phyloP scores from a whole-genome alignment of 2,113 vertebrate genomes.

The Tapirus terrestris region DNA sequence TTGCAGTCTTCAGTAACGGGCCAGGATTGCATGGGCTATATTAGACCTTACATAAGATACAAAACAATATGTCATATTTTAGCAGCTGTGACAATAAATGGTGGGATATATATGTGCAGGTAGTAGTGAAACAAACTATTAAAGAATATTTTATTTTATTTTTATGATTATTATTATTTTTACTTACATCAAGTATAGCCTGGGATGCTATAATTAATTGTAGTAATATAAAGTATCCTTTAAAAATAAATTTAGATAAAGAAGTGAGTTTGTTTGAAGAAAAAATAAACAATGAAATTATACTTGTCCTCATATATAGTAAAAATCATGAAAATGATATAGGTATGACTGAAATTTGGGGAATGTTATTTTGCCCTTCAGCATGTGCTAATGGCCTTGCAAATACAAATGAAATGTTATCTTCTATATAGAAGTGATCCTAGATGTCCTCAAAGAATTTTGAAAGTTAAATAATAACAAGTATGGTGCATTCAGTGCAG shows the following conservation, averaged over 20 bases:
- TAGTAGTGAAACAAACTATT: neutral
- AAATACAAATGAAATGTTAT: neutral
- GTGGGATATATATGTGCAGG: neutral
- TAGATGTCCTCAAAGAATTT: neutral
- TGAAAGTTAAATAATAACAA: neutral
- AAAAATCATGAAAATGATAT: neutral
- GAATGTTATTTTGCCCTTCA: neutral
- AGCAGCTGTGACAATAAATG: neutral
- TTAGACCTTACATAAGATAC: neutral
- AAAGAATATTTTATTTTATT: neutral
- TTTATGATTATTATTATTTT: neutral
- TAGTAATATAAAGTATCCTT: neutral
- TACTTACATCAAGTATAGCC: neutral
- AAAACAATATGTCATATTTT: neutral
- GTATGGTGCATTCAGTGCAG: neutral
- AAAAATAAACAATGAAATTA: neutral
- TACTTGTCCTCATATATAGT: neutral
- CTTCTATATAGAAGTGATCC: neutral
- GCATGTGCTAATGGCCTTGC: neutral
- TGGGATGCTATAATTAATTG: neutral
- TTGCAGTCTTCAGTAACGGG: neutral
- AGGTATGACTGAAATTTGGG: neutral
- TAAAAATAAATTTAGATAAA: conserved; percentile 23
- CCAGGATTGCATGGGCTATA: neutral
- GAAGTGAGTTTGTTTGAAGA: neutral